Conservation (phyloP, 2,113 vertebrate genomes). For the Anas platyrhynchos region DNA sequence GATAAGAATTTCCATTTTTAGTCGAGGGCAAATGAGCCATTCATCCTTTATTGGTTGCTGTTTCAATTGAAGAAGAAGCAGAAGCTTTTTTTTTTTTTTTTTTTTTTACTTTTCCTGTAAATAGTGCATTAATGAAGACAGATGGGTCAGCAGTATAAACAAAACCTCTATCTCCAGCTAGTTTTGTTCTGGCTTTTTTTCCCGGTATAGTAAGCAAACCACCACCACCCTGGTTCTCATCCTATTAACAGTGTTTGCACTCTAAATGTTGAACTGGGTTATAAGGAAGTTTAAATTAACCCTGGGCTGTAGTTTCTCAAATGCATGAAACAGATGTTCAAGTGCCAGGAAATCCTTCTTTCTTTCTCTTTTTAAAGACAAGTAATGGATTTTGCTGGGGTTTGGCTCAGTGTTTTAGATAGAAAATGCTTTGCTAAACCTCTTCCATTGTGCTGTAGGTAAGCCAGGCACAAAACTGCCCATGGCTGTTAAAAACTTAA, state of each 20-base stretch:
- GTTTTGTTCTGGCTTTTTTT: slow-evolving; percentile 75
- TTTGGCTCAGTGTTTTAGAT: neutral
- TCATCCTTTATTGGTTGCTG: slow-evolving; percentile 1
- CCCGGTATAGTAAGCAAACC: slow-evolving; percentile 82
- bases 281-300: slow-evolving; percentile 82
- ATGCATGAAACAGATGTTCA: slow-evolving; percentile 73
- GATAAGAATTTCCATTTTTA: slow-evolving; percentile 68
- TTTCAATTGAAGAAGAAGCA: slow-evolving; percentile 53
- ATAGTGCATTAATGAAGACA: slow-evolving; percentile 79
- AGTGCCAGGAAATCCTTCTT: slow-evolving; percentile 59
- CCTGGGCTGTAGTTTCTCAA: slow-evolving; percentile 73
- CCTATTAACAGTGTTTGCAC: slow-evolving; percentile 69
- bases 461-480: neutral
- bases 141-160: slow-evolving; percentile 75
- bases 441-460: neutral
- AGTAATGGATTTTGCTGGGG: neutral
- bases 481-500: neutral
- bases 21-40: neutral
- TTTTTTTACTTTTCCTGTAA: slow-evolving; percentile 67
- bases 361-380: neutral
- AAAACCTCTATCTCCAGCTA: slow-evolving; percentile 71
- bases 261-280: slow-evolving; percentile 71
- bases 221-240: slow-evolving; percentile 59
- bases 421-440: neutral
- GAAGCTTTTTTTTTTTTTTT: slow-evolving; percentile 20